Conservation (phyloP, 2,888 invertebrate genomes). For the Diaperis boleti region DNA sequence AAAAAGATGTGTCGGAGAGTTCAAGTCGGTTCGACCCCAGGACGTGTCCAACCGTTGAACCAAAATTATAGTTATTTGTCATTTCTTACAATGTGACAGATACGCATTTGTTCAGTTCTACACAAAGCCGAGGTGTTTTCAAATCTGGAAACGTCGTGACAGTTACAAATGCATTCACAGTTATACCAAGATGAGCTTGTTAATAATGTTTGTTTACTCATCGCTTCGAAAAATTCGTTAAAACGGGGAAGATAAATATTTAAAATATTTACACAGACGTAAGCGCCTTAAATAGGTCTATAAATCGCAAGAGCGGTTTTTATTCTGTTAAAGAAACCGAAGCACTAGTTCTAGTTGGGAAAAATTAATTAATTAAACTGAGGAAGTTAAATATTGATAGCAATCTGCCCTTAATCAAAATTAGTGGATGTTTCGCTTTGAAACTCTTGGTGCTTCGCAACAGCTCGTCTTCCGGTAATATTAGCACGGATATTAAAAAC, state of each 20-base stretch:
- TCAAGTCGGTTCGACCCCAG: slow-evolving; percentile 5
- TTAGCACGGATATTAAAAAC: slow-evolving; percentile 61
- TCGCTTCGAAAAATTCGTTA: slow-evolving; percentile 18
- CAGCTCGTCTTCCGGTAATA: slow-evolving; percentile 50
- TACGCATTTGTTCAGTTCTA: slow-evolving; percentile 55
- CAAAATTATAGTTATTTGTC: slow-evolving; percentile 52
- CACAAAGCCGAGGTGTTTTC: slow-evolving; percentile 52
- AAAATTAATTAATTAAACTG: slow-evolving; percentile 1
- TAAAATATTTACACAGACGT: no score
- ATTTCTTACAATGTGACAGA: slow-evolving; percentile 53
- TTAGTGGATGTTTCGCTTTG: background rate
- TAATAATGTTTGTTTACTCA: slow-evolving; percentile 24
- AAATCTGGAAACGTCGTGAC: slow-evolving; percentile 29
- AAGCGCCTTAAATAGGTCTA: no score
- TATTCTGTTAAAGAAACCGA: background rate
- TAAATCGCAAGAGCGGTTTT: no score
- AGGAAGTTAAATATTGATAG: background rate
- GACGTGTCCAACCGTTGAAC: slow-evolving; percentile 11
- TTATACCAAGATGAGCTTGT: slow-evolving; percentile 17
- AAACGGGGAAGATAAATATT: no score
- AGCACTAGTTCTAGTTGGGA: background rate
- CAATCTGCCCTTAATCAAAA: slow-evolving; percentile 2
- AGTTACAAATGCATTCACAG: slow-evolving; percentile 32
- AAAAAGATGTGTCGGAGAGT: slow-evolving; percentile 4
- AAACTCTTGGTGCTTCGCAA: slow-evolving; percentile 28